Conservation (phyloP, 1,140 invertebrate species). For the Chrysopa pallens region DNA sequence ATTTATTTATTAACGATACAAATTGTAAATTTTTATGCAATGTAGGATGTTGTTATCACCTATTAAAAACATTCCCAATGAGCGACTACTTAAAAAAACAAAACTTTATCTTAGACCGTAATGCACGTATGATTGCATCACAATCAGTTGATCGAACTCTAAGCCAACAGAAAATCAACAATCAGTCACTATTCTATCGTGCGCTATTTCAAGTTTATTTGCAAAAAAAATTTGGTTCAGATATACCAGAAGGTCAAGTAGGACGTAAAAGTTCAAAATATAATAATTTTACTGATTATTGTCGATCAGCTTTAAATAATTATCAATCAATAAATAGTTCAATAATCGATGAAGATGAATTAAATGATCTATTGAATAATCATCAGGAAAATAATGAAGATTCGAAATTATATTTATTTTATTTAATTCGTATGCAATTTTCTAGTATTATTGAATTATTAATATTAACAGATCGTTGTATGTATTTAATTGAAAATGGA, state of each 20-base stretch:
- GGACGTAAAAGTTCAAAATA: slow-evolving; percentile 33
- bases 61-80: slow-evolving; percentile 44
- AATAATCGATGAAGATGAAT: slow-evolving; percentile 26
- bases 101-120: slow-evolving; percentile 42
- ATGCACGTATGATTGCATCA: slow-evolving; percentile 65
- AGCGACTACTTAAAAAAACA: slow-evolving; percentile 36
- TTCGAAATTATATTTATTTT: slow-evolving; percentile 48
- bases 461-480: slow-evolving; percentile 65
- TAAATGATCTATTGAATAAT: slow-evolving; percentile 26
- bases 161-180: slow-evolving; percentile 31
- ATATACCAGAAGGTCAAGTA: slow-evolving; percentile 24
- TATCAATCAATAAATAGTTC: slow-evolving; percentile 23
- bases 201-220: slow-evolving; percentile 51
- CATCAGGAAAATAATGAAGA: slow-evolving; percentile 33
- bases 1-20: slow-evolving; percentile 43
- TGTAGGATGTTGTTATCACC: slow-evolving; percentile 82
- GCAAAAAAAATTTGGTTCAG: slow-evolving; percentile 15
- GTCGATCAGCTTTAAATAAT: slow-evolving; percentile 36
- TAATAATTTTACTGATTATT: slow-evolving; percentile 40
- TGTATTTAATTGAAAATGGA: slow-evolving; percentile 56
- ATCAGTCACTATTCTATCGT: slow-evolving; percentile 47
- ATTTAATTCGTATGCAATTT: slow-evolving; percentile 58
- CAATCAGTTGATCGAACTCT: slow-evolving; percentile 52
- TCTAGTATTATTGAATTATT: slow-evolving; percentile 71
- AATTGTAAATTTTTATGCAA: slow-evolving; percentile 46